phyloP scores from a whole-genome alignment of 1,140 invertebrate species.

The Neodiprion lecontei region DNA sequence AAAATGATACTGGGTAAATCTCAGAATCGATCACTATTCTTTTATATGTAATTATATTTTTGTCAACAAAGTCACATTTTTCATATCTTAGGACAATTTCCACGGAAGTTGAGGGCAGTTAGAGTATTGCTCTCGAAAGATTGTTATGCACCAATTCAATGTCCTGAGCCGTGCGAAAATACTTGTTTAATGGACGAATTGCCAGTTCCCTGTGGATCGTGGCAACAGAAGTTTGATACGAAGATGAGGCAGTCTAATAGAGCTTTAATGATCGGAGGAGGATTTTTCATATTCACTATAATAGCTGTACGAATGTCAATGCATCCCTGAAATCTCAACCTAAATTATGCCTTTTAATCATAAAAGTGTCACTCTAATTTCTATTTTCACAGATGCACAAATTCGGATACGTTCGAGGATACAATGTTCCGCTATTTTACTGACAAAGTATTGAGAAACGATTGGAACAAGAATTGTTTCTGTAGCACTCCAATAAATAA shows the following conservation, averaged over 20 bases:
- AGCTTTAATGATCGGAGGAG: slow-evolving; percentile 10
- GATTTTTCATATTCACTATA: slow-evolving; percentile 10
- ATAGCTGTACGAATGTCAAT: slow-evolving; percentile 1
- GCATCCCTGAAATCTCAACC: background rate
- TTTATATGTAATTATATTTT: slow-evolving; percentile 4
- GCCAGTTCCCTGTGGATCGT: slow-evolving; percentile 30
- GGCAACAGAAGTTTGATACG: slow-evolving; percentile 31
- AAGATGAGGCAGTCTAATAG: slow-evolving; percentile 25
- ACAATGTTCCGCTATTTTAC: slow-evolving; percentile 7
- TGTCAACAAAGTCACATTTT: too few species aligned
- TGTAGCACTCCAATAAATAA: too few species aligned
- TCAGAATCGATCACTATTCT: background rate
- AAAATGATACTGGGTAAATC: background rate
- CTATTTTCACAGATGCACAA: background rate
- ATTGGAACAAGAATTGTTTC: background rate
- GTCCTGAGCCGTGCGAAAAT: background rate
- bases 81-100: slow-evolving; percentile 7
- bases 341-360: background rate
- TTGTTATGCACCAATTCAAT: slow-evolving; percentile 1
- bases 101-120: slow-evolving; percentile 1
- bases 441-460: background rate
- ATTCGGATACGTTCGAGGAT: background rate
- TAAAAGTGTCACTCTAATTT: background rate
- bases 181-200: slow-evolving; percentile 21
- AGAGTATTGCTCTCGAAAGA: slow-evolving; percentile 11